Base-by-base conservation (phyloP, 1,140 invertebrate species). In the Rhizoglyphus robini region DNA sequence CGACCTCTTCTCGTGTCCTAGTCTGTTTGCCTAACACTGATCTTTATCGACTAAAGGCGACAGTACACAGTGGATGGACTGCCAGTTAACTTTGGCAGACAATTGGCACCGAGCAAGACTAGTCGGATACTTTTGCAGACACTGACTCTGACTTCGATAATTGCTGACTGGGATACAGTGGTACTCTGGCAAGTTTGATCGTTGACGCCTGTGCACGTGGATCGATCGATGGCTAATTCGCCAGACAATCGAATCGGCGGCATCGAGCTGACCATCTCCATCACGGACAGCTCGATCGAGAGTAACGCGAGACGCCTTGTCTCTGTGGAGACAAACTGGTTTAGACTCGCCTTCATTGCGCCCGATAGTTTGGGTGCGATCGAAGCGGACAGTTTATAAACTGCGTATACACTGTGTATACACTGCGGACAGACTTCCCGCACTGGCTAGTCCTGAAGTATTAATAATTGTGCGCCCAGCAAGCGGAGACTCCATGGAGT, bases 171-270 rank as follows among this genome's bases (percentile, higher is more conserved):
- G n/a, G n/a, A n/a, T n/a, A n/a, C n/a, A n/a, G n/a, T n/a, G n/a
- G n/a, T n/a, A n/a, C n/a, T n/a, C 41, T 46, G 41, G 23, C 41
- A 15, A 46, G 41, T 23, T 15, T 23, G 41, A 46, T 46, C 41
- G 41, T 15, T 46, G 8, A 23, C 51, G 51, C 51, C 51, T 54
- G 51, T 54, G 51, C 51, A 23, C 8, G 20, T 41, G 8, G 31
- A 54, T 54, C 51, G 51, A 54, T 54, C 51, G 51, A 54, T 32
- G 51, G 51, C 51, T 23, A 54, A 27, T 54, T 15, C 8, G 31
- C 8, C 51, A 23, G 51, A 54, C 51, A 54, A 23, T 46, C 31
- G 51, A 23, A 11, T 15, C 51, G 31, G 20, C 51, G 23, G 51
- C 51, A 54, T 32, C 36, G 36, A 41, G 18, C n/a, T n/a, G n/a